These are phyloP conservation scores for Tethea ocularis DNA, from an alignment of 2,888 invertebrate species.

Conservation along the genomic window DNA sequence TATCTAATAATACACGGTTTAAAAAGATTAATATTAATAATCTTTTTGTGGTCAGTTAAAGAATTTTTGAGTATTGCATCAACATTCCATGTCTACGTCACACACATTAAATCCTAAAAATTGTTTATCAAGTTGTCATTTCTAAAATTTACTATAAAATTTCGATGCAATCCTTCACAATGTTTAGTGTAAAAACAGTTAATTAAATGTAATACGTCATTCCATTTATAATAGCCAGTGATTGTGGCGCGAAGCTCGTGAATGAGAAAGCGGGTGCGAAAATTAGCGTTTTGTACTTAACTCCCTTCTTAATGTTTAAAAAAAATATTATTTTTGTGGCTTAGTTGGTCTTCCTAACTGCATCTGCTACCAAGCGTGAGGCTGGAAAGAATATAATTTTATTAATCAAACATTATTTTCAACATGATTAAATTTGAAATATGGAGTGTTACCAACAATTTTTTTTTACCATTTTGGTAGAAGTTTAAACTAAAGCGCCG, in stretches of 20 bases:
- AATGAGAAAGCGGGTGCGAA: constrained; percentile 33
- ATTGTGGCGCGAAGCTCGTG: constrained; percentile 42
- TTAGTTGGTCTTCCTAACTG: constrained; percentile 67
- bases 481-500: background rate
- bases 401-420: background rate
- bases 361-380: constrained; percentile 64
- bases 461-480: background rate
- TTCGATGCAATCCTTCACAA: background rate
- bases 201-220: background rate
- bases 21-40: constrained; percentile 19
- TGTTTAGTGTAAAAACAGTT: background rate
- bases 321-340: constrained; percentile 23
- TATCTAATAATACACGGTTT: constrained; percentile 45
- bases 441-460: background rate
- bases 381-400: constrained; percentile 57
- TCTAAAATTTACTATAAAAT: background rate
- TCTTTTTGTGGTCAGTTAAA: background rate
- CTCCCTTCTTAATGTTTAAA: constrained; percentile 28
- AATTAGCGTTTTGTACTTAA: constrained; percentile 48
- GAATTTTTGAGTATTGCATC: background rate
- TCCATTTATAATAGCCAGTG: constrained; percentile 22
- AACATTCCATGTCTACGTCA: constrained; percentile 1
- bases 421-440: background rate
- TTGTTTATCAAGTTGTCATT: background rate
- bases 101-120: background rate